phyloP scores from a whole-genome alignment of 1,140 invertebrate species.

The Harpegnathos saltator region DNA sequence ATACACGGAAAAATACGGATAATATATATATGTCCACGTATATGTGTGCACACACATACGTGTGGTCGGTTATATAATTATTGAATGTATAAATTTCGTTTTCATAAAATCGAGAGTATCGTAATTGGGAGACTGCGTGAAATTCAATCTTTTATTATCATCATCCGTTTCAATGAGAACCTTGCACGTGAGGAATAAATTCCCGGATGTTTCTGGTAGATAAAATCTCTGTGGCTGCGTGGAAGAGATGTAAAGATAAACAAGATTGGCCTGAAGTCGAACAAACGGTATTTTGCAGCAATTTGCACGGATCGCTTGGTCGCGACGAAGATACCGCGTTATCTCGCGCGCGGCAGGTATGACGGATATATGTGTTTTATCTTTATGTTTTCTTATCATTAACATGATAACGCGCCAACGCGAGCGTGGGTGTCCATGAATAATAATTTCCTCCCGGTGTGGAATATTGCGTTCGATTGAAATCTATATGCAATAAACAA shows the following conservation, averaged over 20 bases:
- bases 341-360: neutral
- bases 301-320: neutral
- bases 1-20: too few relatives aligned
- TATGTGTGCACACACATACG: too few relatives aligned
- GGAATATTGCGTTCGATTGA: neutral
- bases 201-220: too few relatives aligned
- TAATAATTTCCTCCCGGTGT: neutral
- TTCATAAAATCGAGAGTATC: neutral
- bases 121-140: neutral
- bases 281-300: neutral
- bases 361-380: neutral
- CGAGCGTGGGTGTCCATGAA: neutral
- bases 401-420: neutral
- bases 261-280: conserved; percentile 7
- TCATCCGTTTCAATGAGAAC: neutral
- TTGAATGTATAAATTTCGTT: neutral
- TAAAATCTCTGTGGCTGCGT: neutral
- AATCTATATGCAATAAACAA: neutral
- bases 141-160: too few relatives aligned
- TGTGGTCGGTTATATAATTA: too few relatives aligned
- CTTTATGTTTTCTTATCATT: conserved; percentile 24
- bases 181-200: too few relatives aligned
- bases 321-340: neutral
- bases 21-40: too few relatives aligned
- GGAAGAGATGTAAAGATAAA: neutral